Evolutionary conservation across 2,797 vertebrate genomes (phyloP).

Genomic region (Lophius americanus): DNA sequence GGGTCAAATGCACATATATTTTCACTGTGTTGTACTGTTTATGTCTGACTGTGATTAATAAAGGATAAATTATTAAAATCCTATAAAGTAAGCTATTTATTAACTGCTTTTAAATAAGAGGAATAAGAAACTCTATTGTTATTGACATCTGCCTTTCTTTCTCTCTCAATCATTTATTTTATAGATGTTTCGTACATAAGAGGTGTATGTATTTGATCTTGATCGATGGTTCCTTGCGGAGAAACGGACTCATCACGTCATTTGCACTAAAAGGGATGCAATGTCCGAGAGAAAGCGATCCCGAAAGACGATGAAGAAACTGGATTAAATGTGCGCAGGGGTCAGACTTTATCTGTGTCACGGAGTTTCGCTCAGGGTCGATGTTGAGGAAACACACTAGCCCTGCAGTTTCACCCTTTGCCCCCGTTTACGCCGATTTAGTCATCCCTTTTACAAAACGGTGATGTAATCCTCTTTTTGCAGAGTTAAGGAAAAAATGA

Average conservation of each 20-base stretch:
- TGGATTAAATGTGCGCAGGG: constrained; percentile 14
- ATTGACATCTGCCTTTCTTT: background rate
- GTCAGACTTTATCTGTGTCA: constrained; percentile 16
- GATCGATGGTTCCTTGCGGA: constrained; percentile 67
- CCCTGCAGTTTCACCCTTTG: constrained; percentile 29
- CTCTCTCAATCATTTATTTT: background rate
- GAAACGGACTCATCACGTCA: constrained; percentile 48
- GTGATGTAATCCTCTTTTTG: constrained; percentile 84
- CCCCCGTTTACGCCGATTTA: constrained; percentile 47
- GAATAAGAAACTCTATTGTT: background rate
- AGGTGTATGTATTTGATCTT: constrained; percentile 10
- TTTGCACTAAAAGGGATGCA: constrained; percentile 65
- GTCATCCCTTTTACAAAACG: constrained; percentile 61
- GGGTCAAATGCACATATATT: too few species aligned
- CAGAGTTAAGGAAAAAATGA: constrained; percentile 64
- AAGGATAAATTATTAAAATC: too few species aligned
- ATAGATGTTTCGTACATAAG: background rate
- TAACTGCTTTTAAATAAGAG: background rate
- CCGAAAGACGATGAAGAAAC: background rate
- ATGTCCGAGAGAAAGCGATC: constrained; percentile 22
- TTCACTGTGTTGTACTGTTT: too few species aligned
- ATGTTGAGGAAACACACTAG: constrained; percentile 28
- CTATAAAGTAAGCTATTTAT: too few species aligned
- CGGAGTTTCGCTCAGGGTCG: constrained; percentile 22
- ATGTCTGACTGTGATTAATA: too few species aligned